These are phyloP conservation scores for Corythornis cristatus DNA, from an alignment of 2,113 vertebrate genomes.

Conservation along the genomic window DNA sequence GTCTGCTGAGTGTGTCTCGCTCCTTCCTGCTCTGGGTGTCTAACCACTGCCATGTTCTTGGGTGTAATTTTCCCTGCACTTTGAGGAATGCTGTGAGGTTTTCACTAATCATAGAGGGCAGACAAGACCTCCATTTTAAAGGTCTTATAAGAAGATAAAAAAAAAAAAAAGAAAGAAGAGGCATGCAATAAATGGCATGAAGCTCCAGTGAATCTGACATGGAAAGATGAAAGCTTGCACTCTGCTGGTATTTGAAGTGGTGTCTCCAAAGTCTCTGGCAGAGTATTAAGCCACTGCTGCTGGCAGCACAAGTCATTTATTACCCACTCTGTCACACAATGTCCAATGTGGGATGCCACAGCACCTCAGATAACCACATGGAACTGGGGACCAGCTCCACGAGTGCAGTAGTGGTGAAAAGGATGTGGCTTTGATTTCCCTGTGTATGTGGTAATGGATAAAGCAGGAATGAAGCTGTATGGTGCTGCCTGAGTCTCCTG, in stretches of 20 bases:
- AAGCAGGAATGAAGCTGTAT: not conserved
- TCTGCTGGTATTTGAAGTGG: not conserved
- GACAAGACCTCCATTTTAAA: not conserved
- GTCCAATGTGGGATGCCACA: not conserved
- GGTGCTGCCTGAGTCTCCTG: not conserved
- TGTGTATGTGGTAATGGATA: not conserved
- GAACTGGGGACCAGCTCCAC: fast-evolving
- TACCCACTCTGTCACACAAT: fast-evolving
- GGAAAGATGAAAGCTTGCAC: not conserved
- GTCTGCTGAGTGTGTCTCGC: not conserved
- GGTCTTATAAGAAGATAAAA: not conserved
- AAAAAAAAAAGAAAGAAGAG: not conserved
- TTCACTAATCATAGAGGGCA: constrained; percentile 19
- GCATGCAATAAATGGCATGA: not conserved
- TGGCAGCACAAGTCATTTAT: not conserved
- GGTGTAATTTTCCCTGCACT: constrained; percentile 32
- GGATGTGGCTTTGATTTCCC: not conserved
- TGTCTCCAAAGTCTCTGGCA: not conserved
- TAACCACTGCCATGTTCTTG: constrained; percentile 1
- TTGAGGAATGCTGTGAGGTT: not conserved
- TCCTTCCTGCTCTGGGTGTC: not conserved
- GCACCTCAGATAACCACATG: not conserved
- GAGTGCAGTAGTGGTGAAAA: not conserved
- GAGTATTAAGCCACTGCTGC: not conserved
- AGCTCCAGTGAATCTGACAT: not conserved